Conservation (phyloP, 30 jellyfish, hydroid and myxozoan genomes). For the Turritopsis dohrnii region DNA sequence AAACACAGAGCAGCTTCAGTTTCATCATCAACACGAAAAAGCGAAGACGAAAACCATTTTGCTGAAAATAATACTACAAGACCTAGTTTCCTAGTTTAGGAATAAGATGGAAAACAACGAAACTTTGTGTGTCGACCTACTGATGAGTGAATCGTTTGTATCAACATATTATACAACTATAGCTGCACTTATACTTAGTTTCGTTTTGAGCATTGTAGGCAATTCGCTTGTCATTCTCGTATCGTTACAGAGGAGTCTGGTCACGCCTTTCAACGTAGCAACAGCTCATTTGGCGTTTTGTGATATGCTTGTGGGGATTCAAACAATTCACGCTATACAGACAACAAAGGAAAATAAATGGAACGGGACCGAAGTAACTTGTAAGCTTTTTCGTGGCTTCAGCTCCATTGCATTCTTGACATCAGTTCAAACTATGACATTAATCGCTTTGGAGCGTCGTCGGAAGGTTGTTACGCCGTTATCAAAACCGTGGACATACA, state of each 20-base stretch:
- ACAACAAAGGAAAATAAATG: background rate
- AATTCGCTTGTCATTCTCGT: background rate
- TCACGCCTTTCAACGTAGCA: background rate
- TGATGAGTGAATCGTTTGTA: background rate
- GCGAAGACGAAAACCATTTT: no score
- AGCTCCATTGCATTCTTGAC: background rate
- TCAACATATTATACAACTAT: background rate
- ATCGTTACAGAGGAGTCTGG: background rate
- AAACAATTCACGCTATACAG: background rate
- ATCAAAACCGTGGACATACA: constrained; percentile 19
- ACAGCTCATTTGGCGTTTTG: constrained; percentile 13
- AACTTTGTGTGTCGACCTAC: background rate
- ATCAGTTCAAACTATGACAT: constrained; percentile 4
- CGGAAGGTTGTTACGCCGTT: constrained; percentile 7
- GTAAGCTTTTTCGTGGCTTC: background rate
- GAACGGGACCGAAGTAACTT: background rate
- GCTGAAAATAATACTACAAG: no score
- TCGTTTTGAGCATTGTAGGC: background rate
- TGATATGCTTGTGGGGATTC: background rate
- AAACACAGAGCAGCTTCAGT: no score
- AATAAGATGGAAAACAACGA: no score
- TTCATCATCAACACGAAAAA: background rate
- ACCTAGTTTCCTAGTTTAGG: no score
- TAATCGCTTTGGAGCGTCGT: constrained; percentile 15
- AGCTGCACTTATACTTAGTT: background rate